Evolutionary conservation across 1,140 invertebrate species (phyloP).

Genomic region (Drosophila santomea): DNA sequence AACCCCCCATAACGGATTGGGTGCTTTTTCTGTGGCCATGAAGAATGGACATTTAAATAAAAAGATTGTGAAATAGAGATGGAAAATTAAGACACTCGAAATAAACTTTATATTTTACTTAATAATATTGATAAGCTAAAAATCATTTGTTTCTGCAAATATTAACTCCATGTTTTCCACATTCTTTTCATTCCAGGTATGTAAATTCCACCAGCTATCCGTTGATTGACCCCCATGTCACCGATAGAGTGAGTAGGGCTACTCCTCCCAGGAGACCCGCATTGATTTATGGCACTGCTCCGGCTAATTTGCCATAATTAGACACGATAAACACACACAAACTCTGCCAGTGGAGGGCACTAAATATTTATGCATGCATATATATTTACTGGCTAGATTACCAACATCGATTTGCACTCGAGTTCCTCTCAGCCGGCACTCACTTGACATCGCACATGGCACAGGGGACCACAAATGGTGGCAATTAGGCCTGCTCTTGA

Average conservation of each 20-base stretch:
- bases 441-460: constrained; percentile 41
- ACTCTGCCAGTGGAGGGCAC: constrained; percentile 12
- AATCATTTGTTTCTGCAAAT: not conserved
- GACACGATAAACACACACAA: constrained; percentile 46
- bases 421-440: constrained; percentile 34
- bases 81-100: not conserved
- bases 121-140: no score
- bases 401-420: constrained; percentile 56
- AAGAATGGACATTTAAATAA: not conserved
- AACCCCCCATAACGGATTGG: not conserved
- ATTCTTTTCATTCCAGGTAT: constrained; percentile 64
- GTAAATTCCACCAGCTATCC: constrained; percentile 27
- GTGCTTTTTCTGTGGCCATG: not conserved
- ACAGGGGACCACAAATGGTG: constrained; percentile 45
- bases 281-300: constrained; percentile 39
- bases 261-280: constrained; percentile 35
- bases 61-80: not conserved
- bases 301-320: constrained; percentile 75
- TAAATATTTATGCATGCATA: constrained; percentile 36
- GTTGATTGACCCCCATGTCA: constrained; percentile 4
- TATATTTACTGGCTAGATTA: constrained; percentile 50
- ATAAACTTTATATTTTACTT: no score
- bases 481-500: constrained; percentile 46
- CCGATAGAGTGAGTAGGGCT: constrained; percentile 14
- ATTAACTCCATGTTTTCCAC: not conserved